Evolutionary conservation across 2,797 vertebrate genomes (phyloP).

Genomic region (Rhincodon typus): DNA sequence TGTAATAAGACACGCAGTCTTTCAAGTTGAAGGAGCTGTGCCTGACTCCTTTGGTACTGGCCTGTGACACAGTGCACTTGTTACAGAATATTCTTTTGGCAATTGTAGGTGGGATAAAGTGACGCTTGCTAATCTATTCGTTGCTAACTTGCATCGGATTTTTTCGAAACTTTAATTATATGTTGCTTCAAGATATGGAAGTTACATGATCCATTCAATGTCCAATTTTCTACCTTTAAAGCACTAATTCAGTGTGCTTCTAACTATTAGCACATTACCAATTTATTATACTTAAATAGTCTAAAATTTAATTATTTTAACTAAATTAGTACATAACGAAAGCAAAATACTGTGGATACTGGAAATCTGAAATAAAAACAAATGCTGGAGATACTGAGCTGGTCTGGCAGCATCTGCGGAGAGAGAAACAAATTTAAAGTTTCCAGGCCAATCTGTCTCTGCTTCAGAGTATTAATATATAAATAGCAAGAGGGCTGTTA

Average conservation of each 20-base stretch:
- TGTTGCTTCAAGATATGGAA: not conserved
- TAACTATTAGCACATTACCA: not conserved
- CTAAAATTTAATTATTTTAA: not conserved
- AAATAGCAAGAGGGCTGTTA: not conserved
- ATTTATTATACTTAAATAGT: not conserved
- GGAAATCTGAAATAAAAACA: too few relatives aligned
- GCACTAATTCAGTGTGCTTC: not conserved
- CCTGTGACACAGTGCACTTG: not conserved
- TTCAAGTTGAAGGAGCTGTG: not conserved
- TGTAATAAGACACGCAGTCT: not conserved
- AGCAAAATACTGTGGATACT: too few relatives aligned
- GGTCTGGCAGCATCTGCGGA: too few relatives aligned
- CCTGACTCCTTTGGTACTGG: not conserved
- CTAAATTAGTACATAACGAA: not conserved
- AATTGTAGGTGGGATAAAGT: conserved; percentile 63
- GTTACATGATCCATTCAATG: conserved; percentile 22
- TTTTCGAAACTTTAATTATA: conserved; percentile 7
- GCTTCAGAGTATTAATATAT: not conserved
- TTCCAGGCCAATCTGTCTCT: too few relatives aligned
- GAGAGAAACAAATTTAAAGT: too few relatives aligned
- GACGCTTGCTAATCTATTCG: not conserved
- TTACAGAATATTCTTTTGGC: conserved; percentile 60
- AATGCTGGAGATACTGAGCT: too few relatives aligned
- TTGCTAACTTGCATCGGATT: not conserved
- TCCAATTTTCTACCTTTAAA: conserved; percentile 11